phyloP scores from a whole-genome alignment of 1,140 invertebrate genomes.

The Pygmarrhopalites habei region DNA sequence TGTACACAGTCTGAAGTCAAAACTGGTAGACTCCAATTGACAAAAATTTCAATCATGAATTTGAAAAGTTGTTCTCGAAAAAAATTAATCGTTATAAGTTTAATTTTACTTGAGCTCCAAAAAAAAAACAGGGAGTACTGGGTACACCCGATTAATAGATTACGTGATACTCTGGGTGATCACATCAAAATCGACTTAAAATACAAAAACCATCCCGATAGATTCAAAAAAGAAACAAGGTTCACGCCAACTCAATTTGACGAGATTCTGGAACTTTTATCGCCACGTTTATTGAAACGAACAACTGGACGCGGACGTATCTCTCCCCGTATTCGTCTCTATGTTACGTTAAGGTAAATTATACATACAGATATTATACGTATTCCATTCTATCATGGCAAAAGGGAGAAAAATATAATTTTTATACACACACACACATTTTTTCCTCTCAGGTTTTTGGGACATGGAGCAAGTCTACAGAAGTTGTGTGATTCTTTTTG shows the following conservation, averaged over 20 bases:
- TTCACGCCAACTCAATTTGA: neutral
- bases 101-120: no score
- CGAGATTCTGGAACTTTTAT: neutral
- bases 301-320: neutral
- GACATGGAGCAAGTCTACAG: conserved; percentile 1
- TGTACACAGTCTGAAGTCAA: no score
- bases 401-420: conserved; percentile 4
- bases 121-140: neutral
- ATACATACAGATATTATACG: neutral
- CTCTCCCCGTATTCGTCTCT: neutral
- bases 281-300: neutral
- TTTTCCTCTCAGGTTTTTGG: conserved; percentile 5
- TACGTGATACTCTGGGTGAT: neutral
- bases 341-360: neutral
- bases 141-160: neutral
- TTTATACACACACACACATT: neutral
- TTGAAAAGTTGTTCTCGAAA: no score
- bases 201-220: neutral
- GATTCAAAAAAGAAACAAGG: neutral
- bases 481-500: conserved; percentile 5
- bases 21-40: no score
- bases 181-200: neutral
- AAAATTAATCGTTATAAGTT: no score
- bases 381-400: no score
- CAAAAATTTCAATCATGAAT: no score